These are phyloP conservation scores for Gorilla gorilla DNA, from an alignment of 2,113 vertebrate genomes.

Conservation along the genomic window DNA sequence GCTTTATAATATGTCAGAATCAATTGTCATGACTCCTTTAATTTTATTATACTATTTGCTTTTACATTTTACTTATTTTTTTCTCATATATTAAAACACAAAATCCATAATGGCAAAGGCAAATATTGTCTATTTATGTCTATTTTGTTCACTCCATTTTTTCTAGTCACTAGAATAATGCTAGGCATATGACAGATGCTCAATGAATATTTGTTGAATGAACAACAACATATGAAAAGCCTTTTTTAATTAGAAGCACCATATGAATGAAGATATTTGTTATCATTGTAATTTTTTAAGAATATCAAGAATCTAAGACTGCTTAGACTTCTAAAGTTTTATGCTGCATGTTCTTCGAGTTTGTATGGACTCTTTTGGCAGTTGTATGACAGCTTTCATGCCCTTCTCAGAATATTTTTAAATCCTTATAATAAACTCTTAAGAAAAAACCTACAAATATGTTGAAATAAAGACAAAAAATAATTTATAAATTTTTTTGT, in stretches of 20 bases:
- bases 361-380: not conserved
- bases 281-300: not conserved
- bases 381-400: not conserved
- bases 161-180: not conserved
- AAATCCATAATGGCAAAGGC: not conserved
- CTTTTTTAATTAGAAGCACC: not conserved
- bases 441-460: not conserved
- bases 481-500: not conserved
- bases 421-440: not conserved
- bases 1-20: not conserved
- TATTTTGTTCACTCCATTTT: not conserved
- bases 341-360: not conserved
- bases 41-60: not conserved
- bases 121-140: not conserved
- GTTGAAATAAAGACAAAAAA: not conserved
- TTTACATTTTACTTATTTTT: not conserved
- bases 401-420: not conserved
- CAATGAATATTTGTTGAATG: not conserved
- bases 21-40: not conserved
- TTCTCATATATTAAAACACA: not conserved
- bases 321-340: not conserved
- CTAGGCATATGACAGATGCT: not conserved
- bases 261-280: not conserved
- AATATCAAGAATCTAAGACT: not conserved
- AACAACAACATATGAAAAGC: not conserved